phyloP scores from a whole-genome alignment of 2,113 vertebrate genomes.

The Chlamydotis undulata region DNA sequence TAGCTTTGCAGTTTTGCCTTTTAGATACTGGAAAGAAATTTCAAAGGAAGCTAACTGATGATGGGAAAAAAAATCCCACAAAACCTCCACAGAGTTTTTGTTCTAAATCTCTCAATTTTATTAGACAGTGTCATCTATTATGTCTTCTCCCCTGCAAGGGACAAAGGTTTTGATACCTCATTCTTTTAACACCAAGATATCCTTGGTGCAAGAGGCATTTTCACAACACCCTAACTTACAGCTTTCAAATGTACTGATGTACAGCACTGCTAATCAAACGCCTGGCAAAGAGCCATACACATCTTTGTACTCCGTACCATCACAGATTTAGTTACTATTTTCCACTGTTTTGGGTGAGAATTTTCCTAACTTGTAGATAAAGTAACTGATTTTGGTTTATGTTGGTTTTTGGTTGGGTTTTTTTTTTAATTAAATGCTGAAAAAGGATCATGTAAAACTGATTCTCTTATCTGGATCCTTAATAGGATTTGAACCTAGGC shows the following conservation, averaged over 20 bases:
- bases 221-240: not conserved
- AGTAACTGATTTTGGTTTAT: not conserved
- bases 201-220: not conserved
- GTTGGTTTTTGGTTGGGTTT: not conserved
- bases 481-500: not conserved
- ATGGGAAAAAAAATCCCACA: not conserved
- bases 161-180: not conserved
- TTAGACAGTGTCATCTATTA: not conserved
- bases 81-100: not conserved
- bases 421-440: not conserved
- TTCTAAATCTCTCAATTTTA: not conserved
- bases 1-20: not conserved
- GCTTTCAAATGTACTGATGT: not conserved
- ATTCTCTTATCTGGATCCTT: not conserved
- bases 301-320: not conserved
- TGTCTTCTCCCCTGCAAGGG: not conserved
- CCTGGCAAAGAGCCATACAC: not conserved
- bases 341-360: not conserved
- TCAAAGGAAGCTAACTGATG: not conserved
- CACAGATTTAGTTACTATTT: not conserved
- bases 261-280: not conserved
- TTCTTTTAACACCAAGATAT: not conserved
- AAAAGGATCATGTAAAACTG: not conserved
- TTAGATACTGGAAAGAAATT: not conserved
- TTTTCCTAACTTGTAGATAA: not conserved